A percentile compares a stretch with the other conserved stretches of the same genome.
Evolutionary conservation across 2,113 vertebrate genomes (phyloP).

Genomic region (Melospiza melodia): DNA sequence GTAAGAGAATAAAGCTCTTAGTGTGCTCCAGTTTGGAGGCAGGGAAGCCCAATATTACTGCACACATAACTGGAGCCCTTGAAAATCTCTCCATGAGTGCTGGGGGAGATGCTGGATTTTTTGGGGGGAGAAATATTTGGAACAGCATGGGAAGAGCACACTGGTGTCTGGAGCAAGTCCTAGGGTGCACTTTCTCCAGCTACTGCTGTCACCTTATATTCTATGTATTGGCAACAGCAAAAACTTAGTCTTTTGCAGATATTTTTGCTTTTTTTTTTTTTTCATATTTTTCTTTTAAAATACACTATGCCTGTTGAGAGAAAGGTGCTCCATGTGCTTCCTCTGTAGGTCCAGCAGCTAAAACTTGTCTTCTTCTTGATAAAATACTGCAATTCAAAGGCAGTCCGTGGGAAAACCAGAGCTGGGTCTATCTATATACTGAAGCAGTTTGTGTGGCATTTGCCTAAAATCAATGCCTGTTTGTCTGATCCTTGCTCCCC

Average conservation of each 20-base stretch:
- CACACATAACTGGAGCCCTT: not conserved
- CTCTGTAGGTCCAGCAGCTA: not conserved
- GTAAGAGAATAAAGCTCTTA: not conserved
- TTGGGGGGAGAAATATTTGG: not conserved
- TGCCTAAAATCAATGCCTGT: not conserved
- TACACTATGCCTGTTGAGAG: fast-evolving
- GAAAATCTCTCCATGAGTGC: not conserved
- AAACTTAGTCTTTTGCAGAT: not conserved
- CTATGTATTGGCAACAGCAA: not conserved
- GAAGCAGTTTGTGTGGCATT: not conserved
- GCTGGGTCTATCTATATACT: not conserved
- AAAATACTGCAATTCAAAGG: not conserved
- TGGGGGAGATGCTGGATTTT: fast-evolving
- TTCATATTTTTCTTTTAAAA: not conserved
- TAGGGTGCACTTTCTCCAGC: not conserved
- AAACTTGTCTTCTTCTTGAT: not conserved
- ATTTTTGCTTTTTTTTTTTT: not conserved
- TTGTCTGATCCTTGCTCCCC: not conserved
- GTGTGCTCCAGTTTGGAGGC: not conserved
- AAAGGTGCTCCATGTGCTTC: not conserved
- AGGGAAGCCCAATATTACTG: not conserved
- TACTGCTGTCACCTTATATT: not conserved
- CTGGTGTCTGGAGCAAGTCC: not conserved
- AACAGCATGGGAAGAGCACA: not conserved
- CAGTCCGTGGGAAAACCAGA: not conserved